Base-by-base conservation (phyloP, 2,113 vertebrate genomes). In the Pollachius pollachius region DNA sequence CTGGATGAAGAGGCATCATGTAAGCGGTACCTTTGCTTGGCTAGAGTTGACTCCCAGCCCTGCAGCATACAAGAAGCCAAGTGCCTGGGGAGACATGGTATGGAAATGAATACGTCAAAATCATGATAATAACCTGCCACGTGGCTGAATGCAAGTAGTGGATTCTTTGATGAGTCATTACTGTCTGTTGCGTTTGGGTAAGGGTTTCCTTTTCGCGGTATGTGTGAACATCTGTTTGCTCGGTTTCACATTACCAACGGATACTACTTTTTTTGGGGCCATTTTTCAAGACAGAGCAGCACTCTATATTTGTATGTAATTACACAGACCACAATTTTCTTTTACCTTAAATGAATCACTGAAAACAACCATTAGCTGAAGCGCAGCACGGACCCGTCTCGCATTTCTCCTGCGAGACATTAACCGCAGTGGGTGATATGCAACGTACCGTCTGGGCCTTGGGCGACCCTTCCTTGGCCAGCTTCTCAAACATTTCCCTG, bases 21-120 rank as follows among this genome's bases (percentile, higher is more conserved):
- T 6, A n/a, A 56, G 58, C 1, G 25, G 70, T 94, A 99, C 97
- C 95, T 99, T 99, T 30, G 97, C 97, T 89, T 99, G 97, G 91
- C 96, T 99, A 12, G 97, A 99, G 89, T 98, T 97, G 61, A 98
- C 95, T 71, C 95, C 96, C 60, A 99, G 93, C 67, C 97, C 97
- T 76, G 96, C 96, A 27, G 97, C 96, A 68, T 98, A 99, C 0
- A 99, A 88, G 90, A 99, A 99, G 63, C 97, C 97, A 84, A 99
- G 95, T 59, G 95, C 97, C 97, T 99, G 17, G 11, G 75, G 67
- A 82, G 86, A 62, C 67, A 75, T 83, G 85, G 64, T 52, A 15
- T 19, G 8, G 69, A 18, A 8, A 70, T 8, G 60, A 52, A 59
- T 15, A 61, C 18, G 52, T 34, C 37, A 65, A 65, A 21, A 27